These are phyloP conservation scores for Pseudomyrmex sp. DNA, from an alignment of 1,140 invertebrate species.

Conservation along the genomic window DNA sequence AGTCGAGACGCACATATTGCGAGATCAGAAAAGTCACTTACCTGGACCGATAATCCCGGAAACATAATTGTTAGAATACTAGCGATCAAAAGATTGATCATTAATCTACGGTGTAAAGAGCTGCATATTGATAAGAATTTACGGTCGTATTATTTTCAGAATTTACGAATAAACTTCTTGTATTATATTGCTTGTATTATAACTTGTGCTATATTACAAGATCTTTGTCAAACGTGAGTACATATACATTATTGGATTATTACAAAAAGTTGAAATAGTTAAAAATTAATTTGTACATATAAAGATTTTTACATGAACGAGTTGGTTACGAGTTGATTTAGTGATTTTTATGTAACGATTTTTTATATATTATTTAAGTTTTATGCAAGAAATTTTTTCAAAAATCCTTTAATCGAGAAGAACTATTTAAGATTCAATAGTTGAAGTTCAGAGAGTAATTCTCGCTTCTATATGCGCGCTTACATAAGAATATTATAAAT, in stretches of 20 bases:
- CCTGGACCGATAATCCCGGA: conserved; percentile 57
- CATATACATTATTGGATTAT: no score
- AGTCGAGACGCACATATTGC: conserved; percentile 1
- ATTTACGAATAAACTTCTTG: not conserved
- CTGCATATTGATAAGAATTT: conserved; percentile 17
- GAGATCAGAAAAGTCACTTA: conserved; percentile 52
- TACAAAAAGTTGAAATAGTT: no score
- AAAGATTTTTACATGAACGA: no score
- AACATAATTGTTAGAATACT: not conserved
- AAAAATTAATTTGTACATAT: no score
- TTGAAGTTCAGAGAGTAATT: not conserved
- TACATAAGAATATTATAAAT: conserved; percentile 28
- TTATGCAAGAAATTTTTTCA: not conserved
- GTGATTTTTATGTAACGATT: no score
- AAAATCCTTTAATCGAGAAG: not conserved
- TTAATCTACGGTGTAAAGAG: not conserved
- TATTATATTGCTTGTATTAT: not conserved
- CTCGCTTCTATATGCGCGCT: not conserved
- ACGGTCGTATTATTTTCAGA: not conserved
- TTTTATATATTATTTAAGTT: not conserved
- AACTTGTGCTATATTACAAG: not conserved
- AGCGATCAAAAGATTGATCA: conserved; percentile 11
- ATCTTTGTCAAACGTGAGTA: no score
- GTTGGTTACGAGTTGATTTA: no score
- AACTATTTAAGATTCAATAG: not conserved